Percentiles rank a stretch among this genome's conserved stretches.
These are phyloP conservation scores for Diadophis punctatus DNA, from an alignment of 2,113 vertebrate genomes.

Conservation along the genomic window DNA sequence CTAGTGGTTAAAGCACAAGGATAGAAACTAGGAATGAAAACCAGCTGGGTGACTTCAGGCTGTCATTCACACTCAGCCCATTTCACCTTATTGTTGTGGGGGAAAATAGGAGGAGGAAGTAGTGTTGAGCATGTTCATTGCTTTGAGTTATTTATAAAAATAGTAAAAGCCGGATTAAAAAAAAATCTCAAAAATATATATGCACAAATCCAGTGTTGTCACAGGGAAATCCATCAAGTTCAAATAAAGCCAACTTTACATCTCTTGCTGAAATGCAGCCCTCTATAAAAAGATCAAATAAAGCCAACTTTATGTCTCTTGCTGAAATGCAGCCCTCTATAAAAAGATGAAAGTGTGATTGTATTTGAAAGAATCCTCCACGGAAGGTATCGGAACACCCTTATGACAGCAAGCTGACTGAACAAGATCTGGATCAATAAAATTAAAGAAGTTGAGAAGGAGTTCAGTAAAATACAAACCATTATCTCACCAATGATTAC, in stretches of 20 bases:
- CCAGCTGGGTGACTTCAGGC: too few relatives aligned
- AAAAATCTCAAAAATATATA: not conserved
- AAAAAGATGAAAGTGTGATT: not conserved
- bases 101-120: too few relatives aligned
- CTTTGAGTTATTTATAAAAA: too few relatives aligned
- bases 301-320: not conserved
- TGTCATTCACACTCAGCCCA: too few relatives aligned
- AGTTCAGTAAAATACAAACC: not conserved
- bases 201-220: not conserved
- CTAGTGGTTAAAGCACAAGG: too few relatives aligned
- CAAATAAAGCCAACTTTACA: not conserved
- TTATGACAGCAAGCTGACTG: not conserved
- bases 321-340: not conserved
- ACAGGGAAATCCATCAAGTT: not conserved
- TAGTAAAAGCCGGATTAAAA: too few relatives aligned
- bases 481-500: too few relatives aligned
- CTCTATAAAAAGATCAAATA: not conserved
- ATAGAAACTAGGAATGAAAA: too few relatives aligned
- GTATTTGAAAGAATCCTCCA: not conserved
- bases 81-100: too few relatives aligned
- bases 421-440: not conserved
- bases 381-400: not conserved
- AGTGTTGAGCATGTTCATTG: too few relatives aligned
- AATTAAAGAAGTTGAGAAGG: not conserved
- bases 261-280: not conserved